Evolutionary conservation across 2,113 vertebrate genomes (phyloP), one percentile per base, ranked within the genome.

Genomic region (Chinchilla lanigera): DNA sequence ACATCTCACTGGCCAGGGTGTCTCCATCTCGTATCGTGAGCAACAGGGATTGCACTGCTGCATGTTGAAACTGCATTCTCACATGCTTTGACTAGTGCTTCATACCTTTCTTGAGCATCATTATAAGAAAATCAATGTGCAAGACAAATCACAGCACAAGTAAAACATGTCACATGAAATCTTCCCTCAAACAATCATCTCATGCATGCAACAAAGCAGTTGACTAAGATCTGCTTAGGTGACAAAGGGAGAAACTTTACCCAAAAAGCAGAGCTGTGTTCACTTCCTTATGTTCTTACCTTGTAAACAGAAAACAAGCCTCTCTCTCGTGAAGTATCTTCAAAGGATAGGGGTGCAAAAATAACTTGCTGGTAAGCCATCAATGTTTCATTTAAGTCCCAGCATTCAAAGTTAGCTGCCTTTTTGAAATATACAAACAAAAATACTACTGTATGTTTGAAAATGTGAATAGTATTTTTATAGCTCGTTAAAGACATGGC

Each of bases 381-480:
- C 13, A 35, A 90, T 96, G 93, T 98, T 98, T 98, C 95, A 98
- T 97, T 97, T 96, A 4, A 97, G 96, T 96, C 35, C 95, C 96
- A 98, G 98, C 98, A 98, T 98, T 99, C 99, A 99, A 98, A 98
- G 98, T 98, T 99, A 99, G 99, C 99, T 99, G 98, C 98, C 98
- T 99, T 99, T 98, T 98, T 98, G 98, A 98, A 99, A 98, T 87
- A 98, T 97, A 95, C 71, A 98, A 97, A 98, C 90, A 95, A 97
- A 97, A 96, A 98, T 98, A 98, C 99, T 99, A 99, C 98, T 99
- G 99, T 99, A 99, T 98, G 99, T 99, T 99, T 99, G 99, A 99
- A 99, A 99, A 99, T 99, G 99, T 99, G 99, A 99, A 99, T 99
- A 99, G 99, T 99, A 99, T 99, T 99, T 99, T 99, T 99, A 99